Evolutionary conservation across 2,113 vertebrate genomes (phyloP).

Genomic region (Scopus umbretta): DNA sequence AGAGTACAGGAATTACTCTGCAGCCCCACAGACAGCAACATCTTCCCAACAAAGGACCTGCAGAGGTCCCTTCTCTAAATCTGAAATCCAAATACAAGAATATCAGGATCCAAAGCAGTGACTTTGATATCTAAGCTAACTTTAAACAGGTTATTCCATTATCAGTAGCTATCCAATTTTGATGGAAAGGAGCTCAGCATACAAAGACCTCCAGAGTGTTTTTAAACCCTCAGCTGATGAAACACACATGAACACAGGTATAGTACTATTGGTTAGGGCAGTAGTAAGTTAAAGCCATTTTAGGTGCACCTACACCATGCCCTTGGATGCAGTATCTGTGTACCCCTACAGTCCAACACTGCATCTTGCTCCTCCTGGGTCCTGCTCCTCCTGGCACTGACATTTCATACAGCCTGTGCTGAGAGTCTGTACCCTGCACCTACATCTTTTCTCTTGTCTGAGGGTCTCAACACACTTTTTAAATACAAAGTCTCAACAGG

Average conservation of each 20-base stretch:
- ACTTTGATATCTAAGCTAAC: neutral
- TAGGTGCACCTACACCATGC: neutral
- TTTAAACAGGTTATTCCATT: neutral
- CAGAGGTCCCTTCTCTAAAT: neutral
- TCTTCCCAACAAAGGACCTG: neutral
- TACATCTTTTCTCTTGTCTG: neutral
- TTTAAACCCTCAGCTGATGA: neutral
- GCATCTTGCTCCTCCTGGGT: neutral
- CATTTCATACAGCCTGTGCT: neutral
- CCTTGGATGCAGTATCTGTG: neutral
- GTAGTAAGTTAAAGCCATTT: neutral
- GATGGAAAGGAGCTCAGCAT: neutral
- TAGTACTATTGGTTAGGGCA: neutral
- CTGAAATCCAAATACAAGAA: neutral
- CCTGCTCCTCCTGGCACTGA: neutral
- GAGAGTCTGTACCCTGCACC: neutral
- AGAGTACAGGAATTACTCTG: neutral
- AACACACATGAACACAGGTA: neutral
- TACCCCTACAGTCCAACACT: neutral
- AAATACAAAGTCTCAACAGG: neutral
- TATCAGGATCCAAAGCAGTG: neutral
- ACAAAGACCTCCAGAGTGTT: neutral
- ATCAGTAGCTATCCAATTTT: neutral
- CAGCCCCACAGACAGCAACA: neutral
- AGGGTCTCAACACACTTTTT: neutral